Conservation (phyloP, 2,888 invertebrate genomes). For the Pilophorus perplexus region DNA sequence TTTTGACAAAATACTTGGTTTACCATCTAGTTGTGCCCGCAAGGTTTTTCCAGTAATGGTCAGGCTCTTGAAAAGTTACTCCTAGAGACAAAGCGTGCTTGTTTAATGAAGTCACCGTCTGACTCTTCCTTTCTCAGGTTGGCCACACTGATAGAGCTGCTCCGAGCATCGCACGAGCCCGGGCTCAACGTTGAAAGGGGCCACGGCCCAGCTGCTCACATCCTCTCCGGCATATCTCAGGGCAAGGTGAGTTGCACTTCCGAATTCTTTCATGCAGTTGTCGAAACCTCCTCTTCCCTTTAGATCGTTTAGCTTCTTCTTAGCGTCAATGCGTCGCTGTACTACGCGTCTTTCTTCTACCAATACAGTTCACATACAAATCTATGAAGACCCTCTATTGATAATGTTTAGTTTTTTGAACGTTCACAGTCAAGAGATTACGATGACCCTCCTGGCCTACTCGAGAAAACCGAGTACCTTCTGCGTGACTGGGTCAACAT, state of each 20-base stretch:
- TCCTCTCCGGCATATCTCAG: constrained; percentile 88
- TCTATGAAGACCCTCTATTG: too few relatives aligned
- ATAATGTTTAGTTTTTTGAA: too few relatives aligned
- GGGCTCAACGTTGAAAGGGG: constrained; percentile 69
- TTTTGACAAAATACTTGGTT: too few relatives aligned
- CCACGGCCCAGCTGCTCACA: constrained; percentile 73
- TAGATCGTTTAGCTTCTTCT: too few relatives aligned
- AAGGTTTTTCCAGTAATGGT: neutral
- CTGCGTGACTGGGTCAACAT: constrained; percentile 94
- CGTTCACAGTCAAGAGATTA: constrained; percentile 76
- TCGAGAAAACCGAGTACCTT: constrained; percentile 91
- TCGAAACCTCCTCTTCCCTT: too few relatives aligned
- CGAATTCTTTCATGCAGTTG: constrained; percentile 52
- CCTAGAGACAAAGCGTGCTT: too few relatives aligned
- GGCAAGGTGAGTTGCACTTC: too few relatives aligned
- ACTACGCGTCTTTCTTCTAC: too few relatives aligned
- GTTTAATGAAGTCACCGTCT: neutral
- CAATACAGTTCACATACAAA: too few relatives aligned
- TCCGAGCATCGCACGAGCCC: constrained; percentile 72
- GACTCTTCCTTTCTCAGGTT: constrained; percentile 55
- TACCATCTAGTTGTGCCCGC: neutral
- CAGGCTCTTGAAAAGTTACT: too few relatives aligned
- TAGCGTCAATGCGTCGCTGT: too few relatives aligned
- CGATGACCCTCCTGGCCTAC: constrained; percentile 89
- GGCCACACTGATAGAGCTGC: constrained; percentile 73